Evolutionary conservation across 2,113 vertebrate species (phyloP), one percentile per base, ranked within the genome.

Genomic region (Calidris pugnax): DNA sequence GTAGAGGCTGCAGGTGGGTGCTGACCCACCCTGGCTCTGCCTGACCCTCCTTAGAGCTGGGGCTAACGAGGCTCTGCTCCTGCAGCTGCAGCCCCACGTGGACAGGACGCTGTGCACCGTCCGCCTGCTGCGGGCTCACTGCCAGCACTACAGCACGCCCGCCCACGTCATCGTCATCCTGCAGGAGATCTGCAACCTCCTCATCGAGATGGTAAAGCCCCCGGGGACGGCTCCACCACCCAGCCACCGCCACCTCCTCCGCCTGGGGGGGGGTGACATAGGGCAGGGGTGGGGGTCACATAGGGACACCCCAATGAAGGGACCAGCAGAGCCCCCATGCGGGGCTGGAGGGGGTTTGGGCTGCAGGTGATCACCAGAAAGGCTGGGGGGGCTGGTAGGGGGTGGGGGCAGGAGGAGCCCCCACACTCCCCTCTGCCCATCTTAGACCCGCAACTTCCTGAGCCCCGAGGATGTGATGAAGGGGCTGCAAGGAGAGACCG

Each of bases 121-220:
- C 30, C 79, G 95, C 87, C 97, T 98, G 60, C 93, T 98, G 37
- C 98, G 98, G 93, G 95, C 95, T 72, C 94, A 83, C 75, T 99
- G 98, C 0, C 56, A 87, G 59, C 93, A 98, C 96, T 98, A 98
- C 93, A 94, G 97, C 85, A 91, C 93, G 0, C 98, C 98, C 7
- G 86, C 96, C 55, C 94, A 96, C 47, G 4, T 93, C 64, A 91
- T 98, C 12, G 92, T 98, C 41, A 62, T 99, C 86, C 96, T 99
- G 90, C 98, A 98, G 96, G 98, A 99, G 96, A 98, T 98, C 94
- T 98, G 98, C 97, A 99, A 98, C 97, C 97, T 98, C 66, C 81
- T 99, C 91, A 97, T 99, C 5, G 96, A 97, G 33, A 92, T 96
- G 98, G 98, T 99, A 98, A 35, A n/a, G 76, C 20, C 22, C 66